A percentile compares a stretch with the other conserved stretches of the same genome.
Evolutionary conservation across 2,113 vertebrate genomes (phyloP).

Genomic region (Epinephelus lanceolatus): DNA sequence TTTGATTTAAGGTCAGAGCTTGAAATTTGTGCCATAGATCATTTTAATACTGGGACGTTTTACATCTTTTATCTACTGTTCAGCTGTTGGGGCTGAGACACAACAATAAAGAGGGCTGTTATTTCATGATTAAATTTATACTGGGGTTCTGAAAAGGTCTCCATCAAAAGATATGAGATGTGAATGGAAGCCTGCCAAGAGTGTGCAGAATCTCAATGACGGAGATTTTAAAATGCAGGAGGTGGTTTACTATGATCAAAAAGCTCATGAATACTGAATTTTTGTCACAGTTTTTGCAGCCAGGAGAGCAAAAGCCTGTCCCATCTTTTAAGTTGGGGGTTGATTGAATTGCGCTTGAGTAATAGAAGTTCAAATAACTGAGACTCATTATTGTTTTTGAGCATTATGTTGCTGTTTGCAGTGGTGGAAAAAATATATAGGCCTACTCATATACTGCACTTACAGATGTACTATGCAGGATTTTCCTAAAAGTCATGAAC

Average conservation of each 20-base stretch:
- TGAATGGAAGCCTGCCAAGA: conserved; percentile 42
- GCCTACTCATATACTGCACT: background rate
- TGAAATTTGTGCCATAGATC: conserved; percentile 26
- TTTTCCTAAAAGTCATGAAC: no score
- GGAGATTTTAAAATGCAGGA: conserved; percentile 40
- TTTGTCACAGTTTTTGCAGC: conserved; percentile 16
- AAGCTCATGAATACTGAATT: background rate
- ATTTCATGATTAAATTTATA: conserved; percentile 51
- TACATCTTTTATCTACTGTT: conserved; percentile 32
- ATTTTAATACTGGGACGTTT: conserved; percentile 32
- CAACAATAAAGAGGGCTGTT: conserved; percentile 22
- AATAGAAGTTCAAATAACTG: background rate
- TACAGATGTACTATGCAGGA: no score
- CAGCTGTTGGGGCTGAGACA: background rate
- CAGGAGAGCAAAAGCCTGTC: background rate
- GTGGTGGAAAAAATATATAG: background rate
- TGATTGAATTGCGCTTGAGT: background rate
- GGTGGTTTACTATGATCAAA: conserved; percentile 13
- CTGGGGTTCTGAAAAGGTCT: conserved; percentile 10
- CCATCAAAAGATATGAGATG: conserved; percentile 39
- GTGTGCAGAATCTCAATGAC: conserved; percentile 36
- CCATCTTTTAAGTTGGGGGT: background rate
- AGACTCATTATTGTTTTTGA: background rate
- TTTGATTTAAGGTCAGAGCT: conserved; percentile 2
- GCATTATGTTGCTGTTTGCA: background rate